These are phyloP conservation scores for Tholera decimalis DNA, from an alignment of 2,888 invertebrate genomes.

Conservation along the genomic window DNA sequence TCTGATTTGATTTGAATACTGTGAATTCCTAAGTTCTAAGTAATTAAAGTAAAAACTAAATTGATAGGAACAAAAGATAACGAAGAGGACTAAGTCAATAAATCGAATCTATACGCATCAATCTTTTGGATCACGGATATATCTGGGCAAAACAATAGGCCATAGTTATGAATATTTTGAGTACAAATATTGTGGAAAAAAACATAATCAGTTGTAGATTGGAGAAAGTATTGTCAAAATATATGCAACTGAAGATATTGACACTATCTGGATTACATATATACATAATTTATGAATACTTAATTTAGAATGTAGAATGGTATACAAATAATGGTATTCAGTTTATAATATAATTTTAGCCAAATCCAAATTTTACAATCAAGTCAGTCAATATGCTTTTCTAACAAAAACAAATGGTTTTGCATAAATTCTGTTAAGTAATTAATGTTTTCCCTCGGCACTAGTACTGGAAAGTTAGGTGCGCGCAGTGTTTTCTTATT, in stretches of 20 bases:
- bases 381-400: constrained; percentile 5
- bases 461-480: constrained; percentile 26
- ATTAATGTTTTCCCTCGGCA: constrained; percentile 48
- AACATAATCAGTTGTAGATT: constrained; percentile 26
- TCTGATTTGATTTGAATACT: no score
- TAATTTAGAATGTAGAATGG: constrained; percentile 16
- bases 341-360: not conserved
- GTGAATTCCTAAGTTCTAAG: no score
- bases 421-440: constrained; percentile 27
- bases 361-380: constrained; percentile 1
- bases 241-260: constrained; percentile 18
- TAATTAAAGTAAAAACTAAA: constrained; percentile 21
- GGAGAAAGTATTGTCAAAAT: constrained; percentile 53
- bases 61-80: constrained; percentile 9
- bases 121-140: constrained; percentile 30
- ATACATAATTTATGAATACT: constrained; percentile 34
- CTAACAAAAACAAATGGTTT: constrained; percentile 19
- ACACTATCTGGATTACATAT: constrained; percentile 6
- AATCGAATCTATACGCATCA: constrained; percentile 36
- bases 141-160: constrained; percentile 46
- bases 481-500: constrained; percentile 16
- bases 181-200: constrained; percentile 35
- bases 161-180: constrained; percentile 27
- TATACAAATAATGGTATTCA: no score
- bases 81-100: constrained; percentile 20